These are phyloP conservation scores for Cactoblastis cactorum DNA, from an alignment of 2,888 invertebrate genomes.

Conservation along the genomic window DNA sequence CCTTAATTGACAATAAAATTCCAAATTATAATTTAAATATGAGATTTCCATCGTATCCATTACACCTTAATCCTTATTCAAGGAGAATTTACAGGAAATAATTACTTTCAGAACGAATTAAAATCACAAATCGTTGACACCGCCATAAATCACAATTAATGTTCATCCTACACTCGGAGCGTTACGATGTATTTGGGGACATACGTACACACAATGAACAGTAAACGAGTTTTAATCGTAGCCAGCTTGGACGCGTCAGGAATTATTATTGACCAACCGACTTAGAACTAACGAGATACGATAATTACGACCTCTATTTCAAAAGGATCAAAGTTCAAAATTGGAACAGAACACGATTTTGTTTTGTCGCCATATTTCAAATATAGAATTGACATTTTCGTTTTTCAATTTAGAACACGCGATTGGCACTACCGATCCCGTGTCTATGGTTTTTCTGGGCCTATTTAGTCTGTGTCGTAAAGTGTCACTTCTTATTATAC, in stretches of 20 bases:
- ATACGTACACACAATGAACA: constrained; percentile 50
- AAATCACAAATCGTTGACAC: constrained; percentile 12
- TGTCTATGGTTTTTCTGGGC: neutral
- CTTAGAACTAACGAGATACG: constrained; percentile 17
- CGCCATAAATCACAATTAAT: constrained; percentile 16
- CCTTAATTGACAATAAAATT: neutral
- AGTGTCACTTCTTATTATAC: constrained; percentile 8
- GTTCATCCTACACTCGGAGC: constrained; percentile 35
- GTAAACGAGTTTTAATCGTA: constrained; percentile 71
- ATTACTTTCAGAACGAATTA: constrained; percentile 7
- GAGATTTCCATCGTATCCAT: neutral
- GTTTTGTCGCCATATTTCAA: constrained; percentile 22
- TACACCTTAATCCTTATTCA: neutral
- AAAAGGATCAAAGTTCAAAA: constrained; percentile 25
- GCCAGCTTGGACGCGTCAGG: constrained; percentile 58
- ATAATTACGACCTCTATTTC: constrained; percentile 27
- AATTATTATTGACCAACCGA: constrained; percentile 51
- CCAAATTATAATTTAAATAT: no score
- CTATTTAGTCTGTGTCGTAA: constrained; percentile 7
- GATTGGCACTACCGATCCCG: neutral
- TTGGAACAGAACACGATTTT: constrained; percentile 15
- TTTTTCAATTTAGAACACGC: constrained; percentile 40
- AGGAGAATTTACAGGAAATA: neutral
- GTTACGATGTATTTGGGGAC: constrained; percentile 45
- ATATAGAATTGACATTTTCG: constrained; percentile 46